Base-by-base conservation (phyloP, 1,140 invertebrate species). In the Akabosia matsudoensis region DNA sequence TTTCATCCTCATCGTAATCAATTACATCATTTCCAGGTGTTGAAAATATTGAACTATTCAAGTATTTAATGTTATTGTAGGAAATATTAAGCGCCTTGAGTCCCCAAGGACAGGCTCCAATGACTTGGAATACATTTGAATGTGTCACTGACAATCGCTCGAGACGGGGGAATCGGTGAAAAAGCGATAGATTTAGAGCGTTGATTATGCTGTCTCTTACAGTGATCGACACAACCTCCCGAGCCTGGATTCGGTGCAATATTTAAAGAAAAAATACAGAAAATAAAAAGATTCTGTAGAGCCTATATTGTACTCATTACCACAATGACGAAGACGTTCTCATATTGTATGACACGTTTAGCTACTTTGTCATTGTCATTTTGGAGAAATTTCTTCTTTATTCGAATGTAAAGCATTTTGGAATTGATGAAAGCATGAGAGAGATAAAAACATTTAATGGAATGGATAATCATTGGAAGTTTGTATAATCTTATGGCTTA, bases 1-100 rank as follows among this genome's bases (percentile, higher is more conserved):
- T n/a, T 31, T 67, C 24, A 14, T 67, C 61, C 1, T 67, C 3
- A 30, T 67, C 28, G 31, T 67, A 4, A 28, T 67, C 61, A 3
- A 10, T n/a, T 7, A 16, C 30, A 30, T 67, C 7, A n/a, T 2
- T 2, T 67, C 10, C 24, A 7, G 26, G 14, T 10, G 31, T 22
- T 4, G 10, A 28, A 67, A 67, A 67, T 30, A 67, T 10, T 24
- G 61, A 67, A 10, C 61, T n/a, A 30, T 67, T 22, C 10, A 67
- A 7, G 13, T 67, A 30, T 30, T n/a, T 67, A 7, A 67, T 7
- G 30, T 30, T 67, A 22, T 67, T 67, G 30, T 30, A 67, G 31
- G 61, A 67, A 30, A 67, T 30, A 30, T 67, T 67, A n/a, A 67
- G 61, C 28, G 61, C 61, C 31, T 67, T 67, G 61, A 67, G 61